Evolutionary conservation across 2,888 invertebrate genomes (phyloP).

Genomic region (Prosopocoilus inquinatus): DNA sequence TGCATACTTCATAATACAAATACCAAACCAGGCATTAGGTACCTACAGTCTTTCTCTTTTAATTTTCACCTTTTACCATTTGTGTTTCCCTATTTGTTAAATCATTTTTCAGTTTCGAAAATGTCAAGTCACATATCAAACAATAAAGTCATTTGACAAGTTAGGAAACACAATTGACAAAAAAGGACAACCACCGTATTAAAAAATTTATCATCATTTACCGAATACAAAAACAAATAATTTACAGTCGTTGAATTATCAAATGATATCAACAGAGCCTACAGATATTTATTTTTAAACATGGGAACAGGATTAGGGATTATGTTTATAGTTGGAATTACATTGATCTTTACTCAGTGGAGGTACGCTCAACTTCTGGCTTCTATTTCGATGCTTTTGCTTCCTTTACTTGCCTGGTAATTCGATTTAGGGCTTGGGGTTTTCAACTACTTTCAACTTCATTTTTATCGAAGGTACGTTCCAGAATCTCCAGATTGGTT

Average conservation of each 20-base stretch:
- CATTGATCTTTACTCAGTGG: slow-evolving; percentile 12
- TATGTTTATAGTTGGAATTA: slow-evolving; percentile 3
- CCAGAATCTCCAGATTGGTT: slow-evolving; percentile 21
- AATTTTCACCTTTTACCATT: too few species aligned
- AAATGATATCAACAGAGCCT: slow-evolving; percentile 2
- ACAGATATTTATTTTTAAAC: slow-evolving; percentile 4
- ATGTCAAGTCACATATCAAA: too few species aligned
- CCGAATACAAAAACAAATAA: not conserved
- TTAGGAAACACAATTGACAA: too few species aligned
- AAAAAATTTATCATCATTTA: too few species aligned
- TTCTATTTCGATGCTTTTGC: not conserved
- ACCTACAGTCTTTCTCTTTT: too few species aligned
- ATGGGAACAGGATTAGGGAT: slow-evolving; percentile 9
- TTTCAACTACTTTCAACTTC: not conserved
- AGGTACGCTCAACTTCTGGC: slow-evolving; percentile 9
- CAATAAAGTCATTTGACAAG: too few species aligned
- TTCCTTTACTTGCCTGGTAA: slow-evolving; percentile 20
- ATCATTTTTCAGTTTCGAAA: too few species aligned
- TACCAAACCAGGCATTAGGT: slow-evolving; percentile 8
- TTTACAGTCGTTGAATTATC: slow-evolving; percentile 16
- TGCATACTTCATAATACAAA: slow-evolving; percentile 4
- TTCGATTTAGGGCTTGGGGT: not conserved
- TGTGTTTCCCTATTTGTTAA: too few species aligned
- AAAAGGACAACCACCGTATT: too few species aligned
- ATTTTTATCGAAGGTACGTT: slow-evolving; percentile 11